These are phyloP conservation scores for Oryzias sinensis DNA, from an alignment of 2,797 vertebrate genomes.

Conservation along the genomic window DNA sequence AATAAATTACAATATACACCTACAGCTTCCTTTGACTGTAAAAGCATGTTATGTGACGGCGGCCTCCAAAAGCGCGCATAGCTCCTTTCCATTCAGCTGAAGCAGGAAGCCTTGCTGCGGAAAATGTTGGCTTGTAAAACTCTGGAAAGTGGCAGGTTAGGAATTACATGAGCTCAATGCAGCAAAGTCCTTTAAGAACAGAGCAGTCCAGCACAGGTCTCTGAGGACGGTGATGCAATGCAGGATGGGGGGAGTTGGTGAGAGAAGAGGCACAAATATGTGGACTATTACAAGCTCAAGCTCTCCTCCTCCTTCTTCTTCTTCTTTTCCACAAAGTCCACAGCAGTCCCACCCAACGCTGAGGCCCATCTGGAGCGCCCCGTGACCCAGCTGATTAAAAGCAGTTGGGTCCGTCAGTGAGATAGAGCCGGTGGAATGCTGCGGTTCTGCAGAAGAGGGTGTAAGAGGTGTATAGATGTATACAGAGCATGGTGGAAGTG, in stretches of 20 bases:
- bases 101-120: constrained; percentile 44
- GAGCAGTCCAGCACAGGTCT: constrained; percentile 60
- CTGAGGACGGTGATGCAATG: constrained; percentile 75
- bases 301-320: constrained; percentile 37
- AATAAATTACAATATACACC: constrained; percentile 29
- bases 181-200: constrained; percentile 32
- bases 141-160: constrained; percentile 45
- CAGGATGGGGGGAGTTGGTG: constrained; percentile 47
- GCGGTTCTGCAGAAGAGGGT: constrained; percentile 65
- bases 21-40: constrained; percentile 43
- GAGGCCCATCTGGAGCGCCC: constrained; percentile 79
- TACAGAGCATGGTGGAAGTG: constrained; percentile 29
- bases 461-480: constrained; percentile 46
- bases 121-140: constrained; percentile 67
- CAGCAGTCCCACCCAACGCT: constrained; percentile 72
- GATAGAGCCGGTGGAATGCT: constrained; percentile 77
- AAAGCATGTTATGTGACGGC: constrained; percentile 46
- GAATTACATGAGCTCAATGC: constrained; percentile 39
- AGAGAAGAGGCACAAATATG: constrained; percentile 72
- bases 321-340: constrained; percentile 42
- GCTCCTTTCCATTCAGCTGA: constrained; percentile 56
- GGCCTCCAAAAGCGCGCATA: constrained; percentile 60
- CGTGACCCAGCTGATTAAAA: constrained; percentile 81
- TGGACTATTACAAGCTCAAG: constrained; percentile 68
- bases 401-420: constrained; percentile 75